Evolutionary conservation across 64 coral and sea anemone genomes (phyloP).

Genomic region (Acropora tenuis): DNA sequence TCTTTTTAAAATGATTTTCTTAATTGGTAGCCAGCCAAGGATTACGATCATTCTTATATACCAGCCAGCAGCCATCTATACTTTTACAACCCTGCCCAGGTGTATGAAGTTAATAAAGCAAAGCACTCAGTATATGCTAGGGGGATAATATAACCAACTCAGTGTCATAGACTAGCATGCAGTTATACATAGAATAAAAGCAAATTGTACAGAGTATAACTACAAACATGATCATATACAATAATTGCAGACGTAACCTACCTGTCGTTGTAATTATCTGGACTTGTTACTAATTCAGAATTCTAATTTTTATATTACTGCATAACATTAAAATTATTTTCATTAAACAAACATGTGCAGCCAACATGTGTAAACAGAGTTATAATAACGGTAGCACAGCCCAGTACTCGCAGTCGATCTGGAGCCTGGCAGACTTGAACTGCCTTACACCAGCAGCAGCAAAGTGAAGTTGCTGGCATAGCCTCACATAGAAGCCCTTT

Average conservation of each 20-base stretch:
- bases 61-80: conserved; percentile 8
- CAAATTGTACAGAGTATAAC: neutral
- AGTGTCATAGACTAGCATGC: too few species aligned
- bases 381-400: too few species aligned
- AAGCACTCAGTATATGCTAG: too few species aligned
- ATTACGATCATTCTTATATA: conserved; percentile 2
- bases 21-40: neutral
- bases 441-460: too few species aligned
- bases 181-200: neutral
- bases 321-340: too few species aligned
- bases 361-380: too few species aligned
- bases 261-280: neutral
- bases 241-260: neutral
- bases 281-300: neutral
- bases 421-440: too few species aligned
- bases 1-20: conserved; percentile 14
- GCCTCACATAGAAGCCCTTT: too few species aligned
- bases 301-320: neutral
- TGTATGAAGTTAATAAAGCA: conserved; percentile 10
- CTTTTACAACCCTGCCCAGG: conserved; percentile 26
- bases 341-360: too few species aligned
- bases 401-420: too few species aligned
- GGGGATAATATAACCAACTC: too few species aligned
- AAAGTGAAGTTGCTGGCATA: too few species aligned
- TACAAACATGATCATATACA: neutral